Evolutionary conservation across 2,888 invertebrate genomes (phyloP).

Genomic region (Himalopsyche japonica): DNA sequence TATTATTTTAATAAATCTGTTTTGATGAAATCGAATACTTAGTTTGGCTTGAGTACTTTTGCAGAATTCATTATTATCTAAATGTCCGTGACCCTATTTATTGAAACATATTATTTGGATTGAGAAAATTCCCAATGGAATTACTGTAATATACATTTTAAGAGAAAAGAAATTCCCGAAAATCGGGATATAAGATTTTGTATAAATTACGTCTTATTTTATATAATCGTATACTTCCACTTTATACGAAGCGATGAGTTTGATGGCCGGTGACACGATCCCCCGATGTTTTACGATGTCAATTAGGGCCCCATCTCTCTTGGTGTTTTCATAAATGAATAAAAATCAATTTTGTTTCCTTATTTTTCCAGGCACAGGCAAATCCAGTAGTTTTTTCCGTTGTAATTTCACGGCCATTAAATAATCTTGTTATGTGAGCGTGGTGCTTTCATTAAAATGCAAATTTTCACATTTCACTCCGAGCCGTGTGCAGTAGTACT

Average conservation of each 20-base stretch:
- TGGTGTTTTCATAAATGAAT: constrained; percentile 16
- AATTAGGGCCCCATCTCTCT: background rate
- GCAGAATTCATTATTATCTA: too few species aligned
- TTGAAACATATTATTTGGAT: background rate
- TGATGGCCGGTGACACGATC: constrained; percentile 3
- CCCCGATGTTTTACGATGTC: background rate
- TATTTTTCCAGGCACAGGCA: background rate
- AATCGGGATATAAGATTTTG: background rate
- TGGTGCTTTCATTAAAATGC: constrained; percentile 60
- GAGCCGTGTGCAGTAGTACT: background rate
- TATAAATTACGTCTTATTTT: background rate
- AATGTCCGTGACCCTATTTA: background rate
- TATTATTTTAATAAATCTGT: too few species aligned
- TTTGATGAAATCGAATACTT: too few species aligned
- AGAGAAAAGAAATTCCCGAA: background rate
- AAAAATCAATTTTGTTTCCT: constrained; percentile 32
- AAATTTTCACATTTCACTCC: constrained; percentile 48
- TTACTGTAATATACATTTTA: background rate
- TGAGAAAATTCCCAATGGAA: background rate
- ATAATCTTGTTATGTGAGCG: constrained; percentile 56
- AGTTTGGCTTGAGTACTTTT: too few species aligned
- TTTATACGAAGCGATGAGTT: background rate
- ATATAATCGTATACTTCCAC: background rate
- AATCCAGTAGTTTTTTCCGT: constrained; percentile 40
- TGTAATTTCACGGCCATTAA: constrained; percentile 43